phyloP scores from a whole-genome alignment of 2,888 invertebrate genomes.

The Tiliacea citrago region DNA sequence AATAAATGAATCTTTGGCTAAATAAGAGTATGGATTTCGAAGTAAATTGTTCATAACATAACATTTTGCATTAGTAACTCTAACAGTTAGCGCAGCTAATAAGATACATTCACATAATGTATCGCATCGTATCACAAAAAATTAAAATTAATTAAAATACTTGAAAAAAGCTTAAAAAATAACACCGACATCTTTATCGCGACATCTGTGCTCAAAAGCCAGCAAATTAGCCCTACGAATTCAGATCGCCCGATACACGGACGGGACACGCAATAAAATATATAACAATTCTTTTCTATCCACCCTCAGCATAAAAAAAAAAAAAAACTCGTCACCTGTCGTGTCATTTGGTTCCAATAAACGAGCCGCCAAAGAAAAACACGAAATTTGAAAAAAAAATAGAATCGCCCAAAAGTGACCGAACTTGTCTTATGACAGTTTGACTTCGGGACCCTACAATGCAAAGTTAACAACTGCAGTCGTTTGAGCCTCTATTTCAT shows the following conservation, averaged over 20 bases:
- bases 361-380: conserved; percentile 88
- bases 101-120: too few relatives aligned
- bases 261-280: conserved; percentile 88
- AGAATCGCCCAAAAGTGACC: conserved; percentile 85
- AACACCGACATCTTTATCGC: conserved; percentile 77
- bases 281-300: conserved; percentile 85
- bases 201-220: conserved; percentile 84
- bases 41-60: too few relatives aligned
- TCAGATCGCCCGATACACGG: conserved; percentile 78
- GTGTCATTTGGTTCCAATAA: conserved; percentile 90
- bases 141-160: conserved; percentile 13
- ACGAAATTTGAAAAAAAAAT: conserved; percentile 83
- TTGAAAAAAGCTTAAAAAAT: conserved; percentile 43
- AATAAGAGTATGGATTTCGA: too few relatives aligned
- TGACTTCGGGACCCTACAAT: conserved; percentile 62
- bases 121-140: too few relatives aligned
- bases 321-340: conserved; percentile 89
- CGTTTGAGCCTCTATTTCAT: conserved; percentile 45
- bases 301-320: conserved; percentile 66
- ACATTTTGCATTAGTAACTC: too few relatives aligned
- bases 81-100: too few relatives aligned
- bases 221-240: conserved; percentile 84
- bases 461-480: conserved; percentile 51
- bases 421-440: conserved; percentile 82
- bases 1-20: too few relatives aligned